Conservation (phyloP, 2,797 vertebrate species). For the Sparidentex hasta region DNA sequence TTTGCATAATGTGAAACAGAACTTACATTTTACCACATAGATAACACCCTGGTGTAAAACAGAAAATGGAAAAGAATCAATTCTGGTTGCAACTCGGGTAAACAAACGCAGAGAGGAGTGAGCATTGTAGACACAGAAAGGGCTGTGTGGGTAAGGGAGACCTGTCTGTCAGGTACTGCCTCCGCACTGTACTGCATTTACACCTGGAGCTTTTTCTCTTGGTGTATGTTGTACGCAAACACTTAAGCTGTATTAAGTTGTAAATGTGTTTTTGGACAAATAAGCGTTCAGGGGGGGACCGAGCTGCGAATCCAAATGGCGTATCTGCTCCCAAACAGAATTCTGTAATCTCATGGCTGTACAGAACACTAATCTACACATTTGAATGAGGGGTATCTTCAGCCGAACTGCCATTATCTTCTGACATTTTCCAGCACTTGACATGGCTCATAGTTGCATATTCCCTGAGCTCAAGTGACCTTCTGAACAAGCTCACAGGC, state of each 20-base stretch:
- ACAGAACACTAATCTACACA: conserved; percentile 39
- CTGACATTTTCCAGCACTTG: conserved; percentile 54
- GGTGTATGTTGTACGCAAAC: conserved; percentile 2
- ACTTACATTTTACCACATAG: conserved; percentile 12
- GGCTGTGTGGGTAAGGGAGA: conserved; percentile 13
- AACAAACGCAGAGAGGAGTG: conserved; percentile 23
- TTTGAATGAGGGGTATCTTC: conserved; percentile 46
- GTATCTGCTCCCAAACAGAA: conserved; percentile 43
- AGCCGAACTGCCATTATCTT: conserved; percentile 43
- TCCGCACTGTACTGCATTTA: conserved; percentile 18
- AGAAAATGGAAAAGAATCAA: neutral
- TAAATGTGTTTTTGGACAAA: conserved; percentile 41
- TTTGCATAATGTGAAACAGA: conserved; percentile 49
- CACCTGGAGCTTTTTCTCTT: conserved; percentile 15
- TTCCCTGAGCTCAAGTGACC: conserved; percentile 70
- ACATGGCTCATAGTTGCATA: conserved; percentile 72
- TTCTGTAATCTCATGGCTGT: conserved; percentile 41
- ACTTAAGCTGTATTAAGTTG: conserved; percentile 15
- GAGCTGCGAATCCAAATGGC: conserved; percentile 29
- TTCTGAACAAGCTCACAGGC: conserved; percentile 66
- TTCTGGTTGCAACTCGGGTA: conserved; percentile 24
- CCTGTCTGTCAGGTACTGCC: conserved; percentile 20
- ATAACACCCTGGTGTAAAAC: conserved; percentile 3
- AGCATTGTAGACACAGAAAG: conserved; percentile 7
- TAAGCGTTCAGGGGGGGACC: neutral